These are phyloP conservation scores for Gobiocypris rarus DNA, from an alignment of 2,113 vertebrate species.

Conservation along the genomic window DNA sequence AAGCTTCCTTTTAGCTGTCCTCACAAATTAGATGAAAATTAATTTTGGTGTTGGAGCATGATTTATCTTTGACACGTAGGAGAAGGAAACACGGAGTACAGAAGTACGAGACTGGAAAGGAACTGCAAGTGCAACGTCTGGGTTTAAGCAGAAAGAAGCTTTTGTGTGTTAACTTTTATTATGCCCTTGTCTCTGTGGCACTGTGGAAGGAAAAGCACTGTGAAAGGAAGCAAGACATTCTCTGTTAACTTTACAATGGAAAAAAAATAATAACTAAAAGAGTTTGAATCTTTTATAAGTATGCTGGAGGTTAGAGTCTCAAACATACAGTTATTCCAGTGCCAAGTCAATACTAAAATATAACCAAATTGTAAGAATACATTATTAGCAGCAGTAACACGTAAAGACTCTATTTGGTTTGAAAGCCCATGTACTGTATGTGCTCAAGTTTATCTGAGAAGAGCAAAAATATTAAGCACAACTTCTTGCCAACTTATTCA, in stretches of 20 bases:
- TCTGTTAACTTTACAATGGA: slow-evolving; percentile 15
- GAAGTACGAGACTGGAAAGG: neutral
- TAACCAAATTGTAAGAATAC: neutral
- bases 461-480: too few species aligned
- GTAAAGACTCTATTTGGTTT: neutral
- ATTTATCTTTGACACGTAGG: slow-evolving; percentile 5
- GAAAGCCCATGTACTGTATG: neutral
- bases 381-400: neutral
- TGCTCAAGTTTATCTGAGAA: neutral
- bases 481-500: too few species aligned
- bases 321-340: neutral
- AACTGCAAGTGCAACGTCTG: slow-evolving; percentile 10
- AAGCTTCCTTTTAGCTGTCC: slow-evolving; percentile 27
- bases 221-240: neutral
- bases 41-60: neutral
- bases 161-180: slow-evolving; percentile 13
- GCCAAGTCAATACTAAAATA: neutral
- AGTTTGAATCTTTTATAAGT: neutral
- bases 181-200: slow-evolving; percentile 24
- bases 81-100: slow-evolving; percentile 23
- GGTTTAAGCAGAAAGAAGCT: neutral
- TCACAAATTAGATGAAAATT: slow-evolving; percentile 39
- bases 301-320: neutral
- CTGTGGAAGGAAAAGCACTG: neutral
- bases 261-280: neutral